These are phyloP conservation scores for Lysiphlebus fabarum DNA, from an alignment of 1,140 invertebrate genomes.

Conservation along the genomic window DNA sequence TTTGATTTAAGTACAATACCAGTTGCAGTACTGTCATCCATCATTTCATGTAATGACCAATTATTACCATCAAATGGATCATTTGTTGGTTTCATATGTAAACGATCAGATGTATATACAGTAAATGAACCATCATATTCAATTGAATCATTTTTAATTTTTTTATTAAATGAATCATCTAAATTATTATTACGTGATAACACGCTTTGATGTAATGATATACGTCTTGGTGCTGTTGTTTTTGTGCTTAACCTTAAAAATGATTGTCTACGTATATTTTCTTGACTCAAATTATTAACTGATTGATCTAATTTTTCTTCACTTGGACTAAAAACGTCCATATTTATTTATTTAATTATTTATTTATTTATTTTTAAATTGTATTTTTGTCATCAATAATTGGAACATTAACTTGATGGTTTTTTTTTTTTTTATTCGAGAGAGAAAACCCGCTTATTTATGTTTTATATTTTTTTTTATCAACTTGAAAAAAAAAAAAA, in stretches of 20 bases:
- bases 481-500: no score
- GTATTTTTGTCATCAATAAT: no score
- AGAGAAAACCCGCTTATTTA: no score
- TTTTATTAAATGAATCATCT: conserved; percentile 1
- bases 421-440: no score
- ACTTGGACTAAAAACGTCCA: conserved; percentile 25
- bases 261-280: conserved; percentile 30
- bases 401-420: no score
- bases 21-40: conserved; percentile 49
- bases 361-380: no score
- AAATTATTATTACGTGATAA: conserved; percentile 6
- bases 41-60: conserved; percentile 44
- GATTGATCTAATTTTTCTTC: conserved; percentile 30
- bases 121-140: not conserved
- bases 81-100: conserved; percentile 30
- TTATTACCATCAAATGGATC: conserved; percentile 33
- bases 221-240: conserved; percentile 27
- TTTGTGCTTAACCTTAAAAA: conserved; percentile 37
- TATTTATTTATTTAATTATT: conserved; percentile 1
- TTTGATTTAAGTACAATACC: conserved; percentile 52
- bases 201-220: conserved; percentile 29
- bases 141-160: not conserved
- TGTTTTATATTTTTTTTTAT: no score
- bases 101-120: conserved; percentile 37
- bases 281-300: conserved; percentile 27